phyloP scores from a whole-genome alignment of 2,113 vertebrate genomes.

The Parus major region DNA sequence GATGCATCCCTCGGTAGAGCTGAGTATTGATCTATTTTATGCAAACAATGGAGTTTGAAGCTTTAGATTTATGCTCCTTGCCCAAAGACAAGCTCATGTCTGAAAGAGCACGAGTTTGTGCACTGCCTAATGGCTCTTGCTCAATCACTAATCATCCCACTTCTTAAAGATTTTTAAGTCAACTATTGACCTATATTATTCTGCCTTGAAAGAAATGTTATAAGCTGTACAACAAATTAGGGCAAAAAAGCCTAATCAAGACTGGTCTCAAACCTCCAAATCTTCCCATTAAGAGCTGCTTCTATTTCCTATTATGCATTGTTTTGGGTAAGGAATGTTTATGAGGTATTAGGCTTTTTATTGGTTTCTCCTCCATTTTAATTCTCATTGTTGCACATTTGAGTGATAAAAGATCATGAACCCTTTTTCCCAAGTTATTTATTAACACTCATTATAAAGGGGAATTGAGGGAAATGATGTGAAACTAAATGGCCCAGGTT shows the following conservation, averaged over 20 bases:
- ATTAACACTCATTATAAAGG: neutral
- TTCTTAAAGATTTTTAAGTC: slow-evolving; percentile 50
- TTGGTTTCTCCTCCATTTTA: neutral
- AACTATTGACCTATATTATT: slow-evolving; percentile 21
- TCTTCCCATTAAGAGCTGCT: neutral
- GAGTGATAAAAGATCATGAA: neutral
- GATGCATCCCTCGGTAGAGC: neutral
- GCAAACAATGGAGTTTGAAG: neutral
- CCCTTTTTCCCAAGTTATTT: neutral
- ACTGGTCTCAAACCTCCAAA: neutral
- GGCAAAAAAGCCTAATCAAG: slow-evolving; percentile 48
- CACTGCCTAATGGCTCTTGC: neutral
- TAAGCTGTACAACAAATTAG: slow-evolving; percentile 23
- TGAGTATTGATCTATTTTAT: slow-evolving; percentile 18
- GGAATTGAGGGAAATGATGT: neutral
- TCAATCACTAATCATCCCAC: slow-evolving; percentile 24
- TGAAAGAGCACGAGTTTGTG: neutral
- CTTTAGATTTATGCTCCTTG: neutral
- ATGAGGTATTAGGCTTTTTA: neutral
- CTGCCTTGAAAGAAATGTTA: slow-evolving; percentile 36
- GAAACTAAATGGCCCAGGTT: neutral
- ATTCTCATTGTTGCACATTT: neutral
- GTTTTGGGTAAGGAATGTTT: neutral
- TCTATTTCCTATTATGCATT: neutral
- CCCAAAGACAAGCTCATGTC: neutral